Base-by-base conservation (phyloP, 2,888 invertebrate genomes). In the Scaptomyza caliginosa region DNA sequence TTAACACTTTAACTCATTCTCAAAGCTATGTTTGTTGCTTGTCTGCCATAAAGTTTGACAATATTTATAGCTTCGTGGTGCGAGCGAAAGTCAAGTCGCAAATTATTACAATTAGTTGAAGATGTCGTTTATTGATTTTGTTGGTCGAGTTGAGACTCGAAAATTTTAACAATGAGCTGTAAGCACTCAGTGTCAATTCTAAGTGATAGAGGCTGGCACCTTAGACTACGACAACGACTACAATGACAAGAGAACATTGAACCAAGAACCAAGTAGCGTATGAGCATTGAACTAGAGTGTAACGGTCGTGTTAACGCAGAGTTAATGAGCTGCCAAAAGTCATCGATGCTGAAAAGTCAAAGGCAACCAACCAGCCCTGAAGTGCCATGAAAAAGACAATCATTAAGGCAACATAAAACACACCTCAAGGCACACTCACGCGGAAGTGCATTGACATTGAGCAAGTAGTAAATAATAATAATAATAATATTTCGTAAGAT, bases 61-160 rank as follows among this genome's bases (percentile, higher is more conserved):
- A 68, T 55, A 52, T 16, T 11, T 21, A 30, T 43, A 2, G 11
- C 28, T 11, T n/a, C 17, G 56, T 45, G 50, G 28, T 48, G 38
- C 5, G 52, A 36, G 52, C 40, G 38, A 50, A 39, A 54, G 56
- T n/a, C 64, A 66, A 59, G 63, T 26, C 55, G 50, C 62, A 84
- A 86, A 84, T 84, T 86, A 86, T 81, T 71, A 68, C 85, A 81
- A 81, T 81, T 81, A 84, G 82, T 69, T 70, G 63, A 16, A 58
- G 36, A 51, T 62, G 65, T 75, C 58, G 48, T 43, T 65, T 86
- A 81, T 81, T 86, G 81, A 81, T 86, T 81, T 81, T 71, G 50
- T 48, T 50, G 55, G 38, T 64, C 66, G 77, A 81, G 65, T 55
- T 55, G 84, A 66, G 67, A 84, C 74, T 84, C 56, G 78, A 68